phyloP scores from a whole-genome alignment of 2,888 invertebrate species.

The Synanthedon formicaeformis region DNA sequence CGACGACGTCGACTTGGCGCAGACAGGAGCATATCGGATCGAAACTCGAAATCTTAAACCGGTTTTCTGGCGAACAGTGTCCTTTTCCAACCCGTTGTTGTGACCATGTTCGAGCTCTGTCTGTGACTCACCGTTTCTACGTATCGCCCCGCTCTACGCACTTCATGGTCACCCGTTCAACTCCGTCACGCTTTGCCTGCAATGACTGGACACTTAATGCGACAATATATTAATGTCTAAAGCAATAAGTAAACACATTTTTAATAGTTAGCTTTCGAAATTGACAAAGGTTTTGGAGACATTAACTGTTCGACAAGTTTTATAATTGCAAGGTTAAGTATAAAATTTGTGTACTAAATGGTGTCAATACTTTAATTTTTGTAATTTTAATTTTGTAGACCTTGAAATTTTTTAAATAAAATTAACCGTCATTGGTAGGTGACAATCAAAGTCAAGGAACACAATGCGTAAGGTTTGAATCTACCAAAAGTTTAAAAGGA shows the following conservation, averaged over 20 bases:
- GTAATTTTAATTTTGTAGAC: too few species aligned
- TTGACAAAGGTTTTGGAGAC: slow-evolving; percentile 7
- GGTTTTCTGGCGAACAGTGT: slow-evolving; percentile 49
- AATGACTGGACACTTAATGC: slow-evolving; percentile 54
- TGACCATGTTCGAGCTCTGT: slow-evolving; percentile 47
- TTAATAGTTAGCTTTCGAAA: slow-evolving; percentile 22
- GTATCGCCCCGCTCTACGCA: slow-evolving; percentile 64
- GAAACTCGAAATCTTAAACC: slow-evolving; percentile 69
- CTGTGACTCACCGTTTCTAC: slow-evolving; percentile 65
- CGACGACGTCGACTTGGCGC: slow-evolving; percentile 47
- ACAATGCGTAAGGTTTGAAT: too few species aligned
- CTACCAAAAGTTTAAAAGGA: too few species aligned
- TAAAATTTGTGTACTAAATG: too few species aligned
- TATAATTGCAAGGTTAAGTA: too few species aligned
- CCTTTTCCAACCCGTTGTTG: slow-evolving; percentile 35
- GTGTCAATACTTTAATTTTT: too few species aligned
- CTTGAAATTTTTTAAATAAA: too few species aligned
- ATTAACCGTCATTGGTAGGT: too few species aligned
- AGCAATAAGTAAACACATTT: slow-evolving; percentile 50
- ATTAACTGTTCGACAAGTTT: too few species aligned
- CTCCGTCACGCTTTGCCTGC: slow-evolving; percentile 64
- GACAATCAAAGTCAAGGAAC: too few species aligned
- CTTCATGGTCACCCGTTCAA: slow-evolving; percentile 67
- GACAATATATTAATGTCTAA: slow-evolving; percentile 60
- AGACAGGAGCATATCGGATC: slow-evolving; percentile 68